Evolutionary conservation across 2,888 invertebrate species (phyloP).

Genomic region (Acrobeloides nanus): DNA sequence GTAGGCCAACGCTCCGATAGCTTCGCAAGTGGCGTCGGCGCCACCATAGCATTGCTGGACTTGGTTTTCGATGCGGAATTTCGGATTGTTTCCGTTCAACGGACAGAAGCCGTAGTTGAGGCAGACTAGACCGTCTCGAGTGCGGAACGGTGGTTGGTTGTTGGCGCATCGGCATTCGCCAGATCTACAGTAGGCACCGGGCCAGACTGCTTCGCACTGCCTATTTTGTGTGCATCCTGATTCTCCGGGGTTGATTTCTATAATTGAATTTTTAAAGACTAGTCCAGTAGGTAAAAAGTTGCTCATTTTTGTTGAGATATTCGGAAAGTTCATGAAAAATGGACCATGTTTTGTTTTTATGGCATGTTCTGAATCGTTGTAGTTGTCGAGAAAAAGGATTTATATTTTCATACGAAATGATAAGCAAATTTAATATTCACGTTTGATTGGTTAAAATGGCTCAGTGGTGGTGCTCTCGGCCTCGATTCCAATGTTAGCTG

Average conservation of each 20-base stretch:
- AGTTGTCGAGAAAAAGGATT: not conserved
- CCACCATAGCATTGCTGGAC: slow-evolving; percentile 50
- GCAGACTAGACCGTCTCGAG: slow-evolving; percentile 46
- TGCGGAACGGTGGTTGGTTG: slow-evolving; percentile 52
- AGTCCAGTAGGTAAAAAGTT: too few species aligned
- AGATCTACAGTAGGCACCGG: slow-evolving; percentile 47
- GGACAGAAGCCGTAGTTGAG: slow-evolving; percentile 53
- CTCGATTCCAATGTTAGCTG: too few species aligned
- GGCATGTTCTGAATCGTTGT: too few species aligned
- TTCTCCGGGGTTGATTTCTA: slow-evolving; percentile 53
- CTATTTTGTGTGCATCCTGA: slow-evolving; percentile 51
- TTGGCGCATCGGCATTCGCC: slow-evolving; percentile 52
- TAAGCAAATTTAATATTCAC: too few species aligned
- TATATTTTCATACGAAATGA: too few species aligned
- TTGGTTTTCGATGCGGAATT: slow-evolving; percentile 53
- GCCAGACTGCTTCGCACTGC: slow-evolving; percentile 51
- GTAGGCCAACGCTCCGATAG: slow-evolving; percentile 49
- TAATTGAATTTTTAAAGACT: too few species aligned
- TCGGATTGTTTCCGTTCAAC: slow-evolving; percentile 51
- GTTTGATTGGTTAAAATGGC: too few species aligned
- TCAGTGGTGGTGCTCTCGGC: too few species aligned
- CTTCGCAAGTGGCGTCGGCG: slow-evolving; percentile 52
- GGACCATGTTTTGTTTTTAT: too few species aligned
- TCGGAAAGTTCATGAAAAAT: too few species aligned
- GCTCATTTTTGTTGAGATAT: too few species aligned